Base-by-base conservation (phyloP, 2,113 vertebrate genomes). In the Anarrhichthys ocellatus region DNA sequence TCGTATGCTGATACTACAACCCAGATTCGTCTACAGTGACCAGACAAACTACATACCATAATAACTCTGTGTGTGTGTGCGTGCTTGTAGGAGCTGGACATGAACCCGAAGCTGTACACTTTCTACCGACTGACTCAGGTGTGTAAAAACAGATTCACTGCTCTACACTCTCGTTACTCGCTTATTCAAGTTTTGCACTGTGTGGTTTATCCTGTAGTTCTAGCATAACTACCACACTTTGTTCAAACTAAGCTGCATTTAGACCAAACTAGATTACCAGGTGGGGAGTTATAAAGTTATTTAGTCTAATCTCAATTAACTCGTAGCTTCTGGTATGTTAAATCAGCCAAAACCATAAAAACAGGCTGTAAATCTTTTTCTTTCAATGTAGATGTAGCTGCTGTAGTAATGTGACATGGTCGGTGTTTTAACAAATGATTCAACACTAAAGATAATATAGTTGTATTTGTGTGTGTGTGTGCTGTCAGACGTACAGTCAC, bases 31-130 rank as follows among this genome's bases (percentile, higher is more conserved):
- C 44, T 17, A 44, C 42, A 14, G 13, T 46, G 4, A 14, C 5
- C 44, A 46, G 44, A 46, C 44, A 46, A 46, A 46, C 15, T 17
- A 46, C 15, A 46, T 17, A 17, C 44, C 15, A 46, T 11, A 48
- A 48, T 48, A 48, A 48, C 46, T 17, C 1, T 52, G 58, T 42
- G 29, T 62, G 61, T 87, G 22, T 87, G 58, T 42, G 29, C 36
- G 61, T 87, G 22, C 87, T 54, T 88, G 4, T 76, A 99, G 98
- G 97, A 99, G 85, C 86, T 99, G 86, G 95, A 95, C 69, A 87
- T 94, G 78, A 96, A 95, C 76, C 75, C 74, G 6, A 81, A 94
- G 29, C 93, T 97, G 9, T 84, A 54, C 1, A 9, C 17, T 32
- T 98, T 98, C 88, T 92, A 92, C 1, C 4, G 65, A 24, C 94